Base-by-base conservation (phyloP, 2,113 vertebrate species). In the Albula goreensis region DNA sequence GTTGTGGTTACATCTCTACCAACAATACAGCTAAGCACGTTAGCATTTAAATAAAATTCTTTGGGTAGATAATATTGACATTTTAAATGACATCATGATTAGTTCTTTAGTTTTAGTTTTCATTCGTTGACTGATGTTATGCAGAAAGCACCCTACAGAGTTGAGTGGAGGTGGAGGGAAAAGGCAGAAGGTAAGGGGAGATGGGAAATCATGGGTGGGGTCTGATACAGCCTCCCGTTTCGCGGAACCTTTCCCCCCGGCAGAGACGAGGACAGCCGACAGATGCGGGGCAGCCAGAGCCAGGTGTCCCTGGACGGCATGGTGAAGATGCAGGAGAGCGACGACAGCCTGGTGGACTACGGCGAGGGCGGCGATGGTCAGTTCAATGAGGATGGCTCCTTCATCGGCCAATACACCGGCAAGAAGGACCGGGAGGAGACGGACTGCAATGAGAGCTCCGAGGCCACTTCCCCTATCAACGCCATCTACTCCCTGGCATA, bases 261-360 rank as follows among this genome's bases (percentile, higher is more conserved):
- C 90, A 99, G 98, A 82, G 98, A 99, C 13, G 98, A 99, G 86
- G 98, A 99, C 93, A 96, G 96, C 90, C 96, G 96, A 81, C 97
- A 97, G n/a, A 95, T 99, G 52, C 97, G 97, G 50, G 96, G 97
- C 90, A 96, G 96, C 90, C 97, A 97, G 93, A 96, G 96, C 90
- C 97, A 97, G 93, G 96, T 96, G 0, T 96, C 97, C 1, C 89
- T 97, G 91, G 97, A 98, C 0, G 96, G 97, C 53, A 98, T 97
- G 85, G 97, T 98, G 92, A 98, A 97, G 86, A 92, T 90, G n/a
- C 93, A 93, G 66, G 97, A 98, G 91, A 99, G 98, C 0, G 98
- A 99, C 0, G 98, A 99, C 94, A 99, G 98, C 91, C 93, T 99
- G 92, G 97, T 99, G 93, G 98, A 99, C 91, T 99, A 99, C 0